These are phyloP conservation scores for Shinisaurus crocodilurus DNA, from an alignment of 2,113 vertebrate genomes.

Conservation along the genomic window DNA sequence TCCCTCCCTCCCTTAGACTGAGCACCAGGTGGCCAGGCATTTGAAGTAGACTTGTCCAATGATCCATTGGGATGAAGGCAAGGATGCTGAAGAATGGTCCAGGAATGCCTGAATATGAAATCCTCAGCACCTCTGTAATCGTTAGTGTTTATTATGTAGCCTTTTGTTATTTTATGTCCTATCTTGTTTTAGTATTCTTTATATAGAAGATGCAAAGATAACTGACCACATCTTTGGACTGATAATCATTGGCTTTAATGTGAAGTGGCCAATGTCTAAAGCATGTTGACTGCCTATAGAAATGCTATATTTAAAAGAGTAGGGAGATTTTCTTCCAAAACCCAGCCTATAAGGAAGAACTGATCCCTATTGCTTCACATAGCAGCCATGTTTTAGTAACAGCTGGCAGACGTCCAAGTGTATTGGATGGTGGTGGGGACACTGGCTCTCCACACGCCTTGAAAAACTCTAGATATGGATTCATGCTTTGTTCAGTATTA, in stretches of 20 bases:
- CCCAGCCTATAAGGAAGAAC: not conserved
- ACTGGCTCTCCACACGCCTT: slow-evolving; percentile 6
- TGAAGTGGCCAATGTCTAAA: not conserved
- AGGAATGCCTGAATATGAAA: not conserved
- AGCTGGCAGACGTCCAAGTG: slow-evolving; percentile 2
- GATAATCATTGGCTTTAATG: not conserved
- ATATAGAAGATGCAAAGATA: not conserved
- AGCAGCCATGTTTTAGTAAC: not conserved
- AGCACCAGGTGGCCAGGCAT: not conserved
- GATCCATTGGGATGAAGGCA: not conserved
- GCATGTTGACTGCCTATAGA: not conserved
- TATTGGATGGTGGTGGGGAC: not conserved
- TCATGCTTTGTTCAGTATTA: slow-evolving; percentile 19
- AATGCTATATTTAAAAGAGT: not conserved
- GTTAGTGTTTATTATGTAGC: not conserved
- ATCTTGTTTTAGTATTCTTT: not conserved
- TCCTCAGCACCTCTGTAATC: not conserved
- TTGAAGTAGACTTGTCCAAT: not conserved
- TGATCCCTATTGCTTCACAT: not conserved
- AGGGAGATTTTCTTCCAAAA: not conserved
- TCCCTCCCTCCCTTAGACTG: not conserved
- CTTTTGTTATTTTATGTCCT: not conserved
- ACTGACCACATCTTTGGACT: not conserved
- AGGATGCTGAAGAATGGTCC: not conserved
- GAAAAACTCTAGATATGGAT: slow-evolving; percentile 17